Evolutionary conservation across 2,888 invertebrate genomes (phyloP), one percentile per base, ranked within the genome.

Genomic region (Euphydryas editha): DNA sequence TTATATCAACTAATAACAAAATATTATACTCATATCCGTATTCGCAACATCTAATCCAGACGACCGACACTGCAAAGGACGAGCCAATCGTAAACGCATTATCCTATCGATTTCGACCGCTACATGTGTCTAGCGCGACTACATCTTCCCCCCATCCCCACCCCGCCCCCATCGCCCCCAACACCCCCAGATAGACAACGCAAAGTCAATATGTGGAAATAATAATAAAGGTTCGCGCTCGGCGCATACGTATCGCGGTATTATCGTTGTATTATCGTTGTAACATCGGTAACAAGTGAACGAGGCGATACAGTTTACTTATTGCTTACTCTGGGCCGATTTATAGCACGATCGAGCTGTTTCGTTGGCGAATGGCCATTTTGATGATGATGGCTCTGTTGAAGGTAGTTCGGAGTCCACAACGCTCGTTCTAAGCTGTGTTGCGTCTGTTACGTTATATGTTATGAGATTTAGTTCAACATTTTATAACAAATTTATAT

Each of bases 141-240:
- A 81, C 82, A 81, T 78, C 78, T 77, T 76, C 73, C 72, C 75
- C 72, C 30, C 30, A 30, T 30, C 30, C 72, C 42, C 57, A 61
- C 62, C 60, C 55, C 61, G 63, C 61, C 64, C 67, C 77, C 58
- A 59, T 59, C 59, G 61, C 54, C 54, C 54, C 30, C 30, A 8
- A 21, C 54, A 30, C 65, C 62, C 63, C 69, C 77, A 76, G 74
- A 85, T 82, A 87, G 87, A 86, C 88, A 86, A 83, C 83, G 87
- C 83, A 83, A 85, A 88, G 87, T 90, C 90, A 88, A 90, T 92
- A 92, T 91, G 92, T 86, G 90, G 90, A 87, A 87, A 91, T 90
- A 89, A 92, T 90, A 89, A 90, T 90, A 92, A 89, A 89, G 87
- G 84, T 78, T 79, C 75, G 81, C 84, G 86, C 84, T 77, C 67